Percentiles rank a stretch among this genome's conserved stretches.
Evolutionary conservation across 2,113 vertebrate species (phyloP).

Genomic region (Odontophorus gujanensis): DNA sequence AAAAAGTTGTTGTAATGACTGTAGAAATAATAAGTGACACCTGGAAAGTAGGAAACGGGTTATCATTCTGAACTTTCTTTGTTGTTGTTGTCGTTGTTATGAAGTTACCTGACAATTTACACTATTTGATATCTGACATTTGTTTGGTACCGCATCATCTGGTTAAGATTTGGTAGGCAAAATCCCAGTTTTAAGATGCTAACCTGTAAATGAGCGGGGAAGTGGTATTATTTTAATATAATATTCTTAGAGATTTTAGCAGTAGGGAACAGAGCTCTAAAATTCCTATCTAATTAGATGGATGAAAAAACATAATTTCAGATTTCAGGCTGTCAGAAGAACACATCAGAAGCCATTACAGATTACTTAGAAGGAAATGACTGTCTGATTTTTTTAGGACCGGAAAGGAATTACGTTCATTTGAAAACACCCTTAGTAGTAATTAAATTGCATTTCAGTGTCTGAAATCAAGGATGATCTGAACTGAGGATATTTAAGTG

Average conservation of each 20-base stretch:
- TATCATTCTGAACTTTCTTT: background rate
- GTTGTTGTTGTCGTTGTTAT: background rate
- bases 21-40: background rate
- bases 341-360: background rate
- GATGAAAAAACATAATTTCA: background rate
- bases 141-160: background rate
- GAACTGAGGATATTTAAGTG: background rate
- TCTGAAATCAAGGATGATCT: constrained; percentile 13
- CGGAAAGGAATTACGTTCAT: background rate
- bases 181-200: background rate
- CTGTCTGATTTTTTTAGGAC: background rate
- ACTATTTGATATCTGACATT: background rate
- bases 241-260: background rate
- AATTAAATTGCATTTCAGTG: constrained; percentile 5
- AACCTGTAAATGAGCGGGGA: background rate
- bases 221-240: background rate
- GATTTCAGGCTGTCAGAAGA: background rate
- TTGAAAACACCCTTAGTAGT: background rate
- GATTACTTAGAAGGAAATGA: background rate
- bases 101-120: background rate
- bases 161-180: background rate
- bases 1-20: background rate
- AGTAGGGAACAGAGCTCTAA: background rate
- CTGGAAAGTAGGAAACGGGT: background rate
- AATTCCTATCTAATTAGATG: background rate